Conservation (phyloP, 2,113 vertebrate species). For the Chlorodrepanis virens region DNA sequence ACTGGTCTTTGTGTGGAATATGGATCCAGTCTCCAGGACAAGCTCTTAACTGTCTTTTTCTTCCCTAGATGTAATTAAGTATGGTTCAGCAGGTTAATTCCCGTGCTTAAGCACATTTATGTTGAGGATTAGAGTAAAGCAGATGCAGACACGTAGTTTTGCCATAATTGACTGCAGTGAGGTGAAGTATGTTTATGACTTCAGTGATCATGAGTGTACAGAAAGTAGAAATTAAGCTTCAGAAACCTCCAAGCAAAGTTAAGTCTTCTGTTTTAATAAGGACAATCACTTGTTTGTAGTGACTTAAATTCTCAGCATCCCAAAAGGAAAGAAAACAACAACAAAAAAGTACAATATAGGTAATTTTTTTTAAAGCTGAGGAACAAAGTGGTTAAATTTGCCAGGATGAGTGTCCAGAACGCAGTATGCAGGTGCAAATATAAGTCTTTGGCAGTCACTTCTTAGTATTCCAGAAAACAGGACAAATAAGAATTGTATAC, state of each 20-base stretch:
- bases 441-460: not conserved
- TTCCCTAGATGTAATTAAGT: not conserved
- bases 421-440: not conserved
- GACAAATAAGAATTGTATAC: not conserved
- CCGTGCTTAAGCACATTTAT: not conserved
- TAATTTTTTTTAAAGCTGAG: not conserved
- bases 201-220: not conserved
- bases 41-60: not conserved
- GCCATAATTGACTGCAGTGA: not conserved
- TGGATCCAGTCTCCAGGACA: not conserved
- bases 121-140: not conserved
- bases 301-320: not conserved
- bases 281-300: not conserved
- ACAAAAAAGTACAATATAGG: not conserved
- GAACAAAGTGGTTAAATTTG: not conserved
- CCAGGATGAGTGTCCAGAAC: not conserved
- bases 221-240: not conserved
- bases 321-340: not conserved
- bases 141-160: not conserved
- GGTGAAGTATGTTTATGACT: not conserved
- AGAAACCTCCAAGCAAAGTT: not conserved
- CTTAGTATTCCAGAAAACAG: not conserved
- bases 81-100: not conserved
- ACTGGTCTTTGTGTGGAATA: fast-evolving
- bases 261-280: not conserved